These are phyloP conservation scores for Mythimna vitellina DNA, from an alignment of 2,888 invertebrate species.

Conservation along the genomic window DNA sequence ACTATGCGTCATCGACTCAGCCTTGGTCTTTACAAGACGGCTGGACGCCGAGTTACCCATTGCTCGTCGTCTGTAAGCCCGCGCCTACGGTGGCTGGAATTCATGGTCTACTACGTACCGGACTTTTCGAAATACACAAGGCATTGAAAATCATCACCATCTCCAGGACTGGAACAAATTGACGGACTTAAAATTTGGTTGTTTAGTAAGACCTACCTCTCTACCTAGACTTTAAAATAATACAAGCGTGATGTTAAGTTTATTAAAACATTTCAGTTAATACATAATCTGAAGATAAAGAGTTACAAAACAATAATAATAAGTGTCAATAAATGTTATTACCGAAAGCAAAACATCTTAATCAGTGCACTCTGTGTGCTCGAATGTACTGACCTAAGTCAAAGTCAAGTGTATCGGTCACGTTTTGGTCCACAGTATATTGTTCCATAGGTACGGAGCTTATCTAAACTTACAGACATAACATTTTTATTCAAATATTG, in stretches of 20 bases:
- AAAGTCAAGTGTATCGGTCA: conserved; percentile 45
- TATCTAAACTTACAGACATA: conserved; percentile 26
- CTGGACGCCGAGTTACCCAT: no score
- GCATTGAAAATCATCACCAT: no score
- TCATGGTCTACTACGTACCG: no score
- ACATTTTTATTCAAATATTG: conserved; percentile 13
- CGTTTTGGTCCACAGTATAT: conserved; percentile 11
- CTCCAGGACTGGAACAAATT: neutral
- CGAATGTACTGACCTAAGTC: conserved; percentile 52
- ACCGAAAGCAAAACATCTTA: conserved; percentile 31
- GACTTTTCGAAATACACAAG: no score
- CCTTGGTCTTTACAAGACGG: no score
- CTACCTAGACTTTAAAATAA: neutral
- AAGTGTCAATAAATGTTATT: conserved; percentile 12
- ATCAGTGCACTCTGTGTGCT: conserved; percentile 27
- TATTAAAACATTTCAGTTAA: neutral
- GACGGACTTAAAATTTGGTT: neutral
- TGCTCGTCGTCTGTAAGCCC: no score
- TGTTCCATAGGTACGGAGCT: conserved; percentile 9
- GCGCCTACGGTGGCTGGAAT: no score
- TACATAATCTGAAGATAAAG: neutral
- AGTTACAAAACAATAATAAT: conserved; percentile 32
- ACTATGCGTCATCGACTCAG: no score
- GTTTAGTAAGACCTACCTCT: neutral
- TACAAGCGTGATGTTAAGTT: neutral